Evolutionary conservation across 2,113 vertebrate genomes (phyloP).

Genomic region (Anguilla japonica): DNA sequence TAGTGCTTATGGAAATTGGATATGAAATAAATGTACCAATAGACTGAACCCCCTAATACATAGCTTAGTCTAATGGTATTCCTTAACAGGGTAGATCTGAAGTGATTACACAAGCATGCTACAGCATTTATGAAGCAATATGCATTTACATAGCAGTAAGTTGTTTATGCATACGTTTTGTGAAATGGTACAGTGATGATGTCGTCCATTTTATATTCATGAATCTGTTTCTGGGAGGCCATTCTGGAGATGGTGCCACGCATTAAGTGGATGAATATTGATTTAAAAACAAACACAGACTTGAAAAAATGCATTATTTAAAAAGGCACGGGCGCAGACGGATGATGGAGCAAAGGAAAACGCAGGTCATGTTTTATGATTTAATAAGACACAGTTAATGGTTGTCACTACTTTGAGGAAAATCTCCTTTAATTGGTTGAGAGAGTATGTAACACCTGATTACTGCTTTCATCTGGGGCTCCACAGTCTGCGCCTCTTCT

Average conservation of each 20-base stretch:
- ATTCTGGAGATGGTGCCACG: slow-evolving; percentile 39
- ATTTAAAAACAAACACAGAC: slow-evolving; percentile 67
- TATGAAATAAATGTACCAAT: background rate
- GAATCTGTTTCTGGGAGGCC: slow-evolving; percentile 50
- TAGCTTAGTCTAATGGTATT: background rate
- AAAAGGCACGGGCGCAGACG: slow-evolving; percentile 51
- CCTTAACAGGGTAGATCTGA: slow-evolving; percentile 1
- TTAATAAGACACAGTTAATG: slow-evolving; percentile 62
- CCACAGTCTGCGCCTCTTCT: slow-evolving; percentile 28
- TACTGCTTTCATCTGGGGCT: slow-evolving; percentile 32
- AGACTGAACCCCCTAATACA: background rate
- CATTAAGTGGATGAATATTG: slow-evolving; percentile 67
- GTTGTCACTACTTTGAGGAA: slow-evolving; percentile 56
- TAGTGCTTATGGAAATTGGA: background rate
- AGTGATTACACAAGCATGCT: background rate
- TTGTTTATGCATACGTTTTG: slow-evolving; percentile 1
- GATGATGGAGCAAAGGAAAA: slow-evolving; percentile 52
- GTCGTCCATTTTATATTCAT: slow-evolving; percentile 26
- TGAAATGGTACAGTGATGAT: background rate
- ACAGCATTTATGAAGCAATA: background rate
- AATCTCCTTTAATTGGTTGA: slow-evolving; percentile 38
- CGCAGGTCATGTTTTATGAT: slow-evolving; percentile 57
- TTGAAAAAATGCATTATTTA: slow-evolving; percentile 55
- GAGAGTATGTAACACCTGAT: slow-evolving; percentile 27
- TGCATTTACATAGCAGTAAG: background rate